These are phyloP conservation scores for Spialia ferax DNA, from an alignment of 2,888 invertebrate genomes.

Conservation along the genomic window DNA sequence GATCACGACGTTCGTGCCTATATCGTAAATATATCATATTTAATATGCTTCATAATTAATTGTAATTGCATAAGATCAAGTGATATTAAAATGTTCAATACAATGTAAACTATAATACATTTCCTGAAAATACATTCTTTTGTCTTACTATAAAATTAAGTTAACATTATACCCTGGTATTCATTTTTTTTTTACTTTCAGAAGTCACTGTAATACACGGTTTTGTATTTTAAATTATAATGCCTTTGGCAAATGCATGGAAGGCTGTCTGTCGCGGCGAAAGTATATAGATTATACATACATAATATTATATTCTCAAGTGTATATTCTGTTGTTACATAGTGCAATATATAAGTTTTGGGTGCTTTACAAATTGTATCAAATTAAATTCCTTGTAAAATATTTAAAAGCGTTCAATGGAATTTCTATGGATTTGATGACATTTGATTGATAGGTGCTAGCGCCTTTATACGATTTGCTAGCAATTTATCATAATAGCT, in stretches of 20 bases:
- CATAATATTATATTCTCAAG: too few relatives aligned
- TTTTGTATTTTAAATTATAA: too few relatives aligned
- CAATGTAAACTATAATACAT: neutral
- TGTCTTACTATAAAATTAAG: too few relatives aligned
- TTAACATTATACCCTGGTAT: too few relatives aligned
- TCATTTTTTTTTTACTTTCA: too few relatives aligned
- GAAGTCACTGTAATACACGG: too few relatives aligned
- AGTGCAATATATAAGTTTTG: constrained; percentile 1
- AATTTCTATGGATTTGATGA: neutral
- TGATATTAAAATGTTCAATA: constrained; percentile 12
- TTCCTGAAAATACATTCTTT: neutral
- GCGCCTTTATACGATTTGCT: constrained; percentile 5
- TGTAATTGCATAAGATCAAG: constrained; percentile 24
- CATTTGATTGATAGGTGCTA: constrained; percentile 2
- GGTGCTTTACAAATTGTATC: neutral
- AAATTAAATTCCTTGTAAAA: neutral
- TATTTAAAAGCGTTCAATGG: neutral
- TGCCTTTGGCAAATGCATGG: too few relatives aligned
- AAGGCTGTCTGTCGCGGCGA: too few relatives aligned
- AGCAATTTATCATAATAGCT: neutral
- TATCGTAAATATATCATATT: constrained; percentile 25
- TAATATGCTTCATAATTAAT: constrained; percentile 18
- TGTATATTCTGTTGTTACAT: too few relatives aligned
- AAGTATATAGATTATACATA: too few relatives aligned
- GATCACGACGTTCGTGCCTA: constrained; percentile 24